Evolutionary conservation across 2,113 vertebrate genomes (phyloP).

Genomic region (Anhinga rufa): DNA sequence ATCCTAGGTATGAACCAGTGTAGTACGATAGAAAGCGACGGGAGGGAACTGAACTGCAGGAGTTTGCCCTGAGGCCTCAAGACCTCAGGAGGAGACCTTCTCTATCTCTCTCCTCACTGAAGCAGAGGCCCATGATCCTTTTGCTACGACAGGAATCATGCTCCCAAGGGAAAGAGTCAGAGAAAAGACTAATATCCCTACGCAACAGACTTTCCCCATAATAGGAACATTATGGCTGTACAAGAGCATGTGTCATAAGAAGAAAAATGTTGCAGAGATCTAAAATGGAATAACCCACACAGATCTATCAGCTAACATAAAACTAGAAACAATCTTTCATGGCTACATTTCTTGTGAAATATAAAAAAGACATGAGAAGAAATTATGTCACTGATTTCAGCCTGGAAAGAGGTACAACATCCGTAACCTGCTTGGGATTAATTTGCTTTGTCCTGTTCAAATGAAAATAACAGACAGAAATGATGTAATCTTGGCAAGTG

Average conservation of each 20-base stretch:
- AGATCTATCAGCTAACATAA: background rate
- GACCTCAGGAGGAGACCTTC: background rate
- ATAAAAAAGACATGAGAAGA: background rate
- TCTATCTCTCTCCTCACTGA: background rate
- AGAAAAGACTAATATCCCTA: background rate
- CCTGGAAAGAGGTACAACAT: background rate
- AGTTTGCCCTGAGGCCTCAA: background rate
- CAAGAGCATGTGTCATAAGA: background rate
- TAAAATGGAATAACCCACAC: background rate
- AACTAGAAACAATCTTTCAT: background rate
- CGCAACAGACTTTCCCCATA: rapidly evolving
- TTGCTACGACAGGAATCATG: background rate
- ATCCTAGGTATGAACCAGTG: rapidly evolving
- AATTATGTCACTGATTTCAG: background rate
- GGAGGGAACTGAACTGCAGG: background rate
- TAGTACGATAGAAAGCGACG: background rate
- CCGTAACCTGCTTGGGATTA: background rate
- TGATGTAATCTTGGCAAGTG: background rate
- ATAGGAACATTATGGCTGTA: background rate
- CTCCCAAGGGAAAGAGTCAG: background rate
- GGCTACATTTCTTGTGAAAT: background rate
- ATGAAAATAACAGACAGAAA: background rate
- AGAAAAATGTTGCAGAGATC: background rate
- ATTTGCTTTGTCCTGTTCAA: background rate
- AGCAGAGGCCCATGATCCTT: background rate